phyloP scores from a whole-genome alignment of 2,797 vertebrate species.

The Petrocephalus schoutedeni region DNA sequence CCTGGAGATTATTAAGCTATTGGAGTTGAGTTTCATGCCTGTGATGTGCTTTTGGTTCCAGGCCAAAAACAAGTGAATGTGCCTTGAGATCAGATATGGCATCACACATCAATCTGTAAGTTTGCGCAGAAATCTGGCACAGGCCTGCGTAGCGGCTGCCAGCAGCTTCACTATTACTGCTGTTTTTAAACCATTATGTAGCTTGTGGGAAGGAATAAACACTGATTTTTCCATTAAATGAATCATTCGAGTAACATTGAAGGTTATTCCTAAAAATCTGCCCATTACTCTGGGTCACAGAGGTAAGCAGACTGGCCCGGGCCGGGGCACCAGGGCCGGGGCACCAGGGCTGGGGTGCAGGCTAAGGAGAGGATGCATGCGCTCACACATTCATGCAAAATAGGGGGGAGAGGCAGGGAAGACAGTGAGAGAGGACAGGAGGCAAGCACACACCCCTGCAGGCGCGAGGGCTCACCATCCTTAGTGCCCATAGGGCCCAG shows the following conservation, averaged over 20 bases:
- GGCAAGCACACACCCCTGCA: background rate
- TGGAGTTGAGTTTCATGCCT: background rate
- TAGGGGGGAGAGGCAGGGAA: background rate
- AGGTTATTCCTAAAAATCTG: background rate
- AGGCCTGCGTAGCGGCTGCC: background rate
- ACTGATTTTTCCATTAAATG: background rate
- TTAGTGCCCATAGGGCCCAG: background rate
- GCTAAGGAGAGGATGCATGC: background rate
- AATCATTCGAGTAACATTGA: background rate
- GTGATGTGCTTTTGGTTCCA: conserved; percentile 5
- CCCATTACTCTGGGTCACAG: background rate
- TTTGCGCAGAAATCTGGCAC: background rate
- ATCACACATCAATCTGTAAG: background rate
- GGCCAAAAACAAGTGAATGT: conserved; percentile 21
- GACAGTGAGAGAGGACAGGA: background rate
- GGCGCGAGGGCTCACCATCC: background rate
- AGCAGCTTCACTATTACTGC: background rate
- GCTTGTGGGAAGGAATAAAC: background rate
- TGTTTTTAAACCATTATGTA: background rate
- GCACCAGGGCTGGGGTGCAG: background rate
- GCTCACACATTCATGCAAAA: background rate
- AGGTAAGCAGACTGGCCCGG: background rate
- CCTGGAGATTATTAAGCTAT: conserved; percentile 19
- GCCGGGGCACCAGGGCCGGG: background rate
- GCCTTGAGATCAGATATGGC: background rate